phyloP scores from a whole-genome alignment of 2,797 vertebrate genomes.

The Vultur gryphus region DNA sequence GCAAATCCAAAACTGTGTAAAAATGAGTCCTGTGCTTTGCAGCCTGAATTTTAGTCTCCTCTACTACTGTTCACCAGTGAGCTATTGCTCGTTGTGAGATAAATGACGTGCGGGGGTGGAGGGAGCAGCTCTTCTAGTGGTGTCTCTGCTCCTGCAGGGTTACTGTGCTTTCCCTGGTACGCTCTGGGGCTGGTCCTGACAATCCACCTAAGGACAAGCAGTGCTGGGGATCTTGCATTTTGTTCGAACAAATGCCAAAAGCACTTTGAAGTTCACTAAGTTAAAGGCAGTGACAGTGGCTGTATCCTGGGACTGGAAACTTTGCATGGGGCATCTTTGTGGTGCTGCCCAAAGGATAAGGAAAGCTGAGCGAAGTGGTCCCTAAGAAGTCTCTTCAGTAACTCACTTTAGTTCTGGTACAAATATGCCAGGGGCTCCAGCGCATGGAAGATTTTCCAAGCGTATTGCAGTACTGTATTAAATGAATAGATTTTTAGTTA shows the following conservation, averaged over 20 bases:
- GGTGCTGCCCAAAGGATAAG: neutral
- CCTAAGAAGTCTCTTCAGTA: neutral
- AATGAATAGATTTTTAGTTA: neutral
- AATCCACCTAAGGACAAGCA: neutral
- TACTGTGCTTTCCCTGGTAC: accelerated
- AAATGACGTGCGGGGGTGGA: neutral
- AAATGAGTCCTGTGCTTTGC: neutral
- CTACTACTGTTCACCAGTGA: neutral
- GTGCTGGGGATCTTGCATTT: neutral
- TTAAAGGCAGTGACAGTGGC: neutral
- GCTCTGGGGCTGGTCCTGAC: neutral
- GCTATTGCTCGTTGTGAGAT: neutral
- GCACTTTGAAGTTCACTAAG: neutral
- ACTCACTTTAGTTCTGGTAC: neutral
- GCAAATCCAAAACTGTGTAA: neutral
- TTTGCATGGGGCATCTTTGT: neutral
- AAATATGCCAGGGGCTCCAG: neutral
- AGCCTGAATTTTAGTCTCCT: neutral
- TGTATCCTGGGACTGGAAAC: neutral
- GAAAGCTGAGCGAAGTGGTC: neutral
- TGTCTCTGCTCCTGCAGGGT: neutral
- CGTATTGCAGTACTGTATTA: neutral
- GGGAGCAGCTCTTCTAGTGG: neutral
- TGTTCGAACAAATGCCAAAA: neutral
- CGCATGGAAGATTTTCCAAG: neutral